Percentiles rank a stretch among this genome's conserved stretches.
These are phyloP conservation scores for Oscheius onirici DNA, from an alignment of 2,888 invertebrate genomes.

Conservation along the genomic window DNA sequence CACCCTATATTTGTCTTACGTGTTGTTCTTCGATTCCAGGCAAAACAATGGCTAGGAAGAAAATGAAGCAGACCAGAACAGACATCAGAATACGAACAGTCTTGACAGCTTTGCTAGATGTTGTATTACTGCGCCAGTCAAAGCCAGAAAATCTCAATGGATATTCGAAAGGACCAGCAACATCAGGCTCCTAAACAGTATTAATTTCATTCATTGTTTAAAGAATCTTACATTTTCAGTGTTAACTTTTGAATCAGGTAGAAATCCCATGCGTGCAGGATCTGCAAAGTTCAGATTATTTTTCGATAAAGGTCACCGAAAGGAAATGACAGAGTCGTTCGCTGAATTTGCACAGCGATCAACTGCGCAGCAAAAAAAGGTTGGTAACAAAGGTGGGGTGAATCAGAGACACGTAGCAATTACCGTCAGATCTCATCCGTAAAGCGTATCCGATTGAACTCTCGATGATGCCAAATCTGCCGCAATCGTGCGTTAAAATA, in stretches of 20 bases:
- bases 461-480: too few species aligned
- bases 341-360: too few species aligned
- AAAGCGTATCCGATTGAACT: too few species aligned
- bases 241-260: neutral
- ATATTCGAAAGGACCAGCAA: slow-evolving; percentile 3
- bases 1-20: neutral
- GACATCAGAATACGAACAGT: neutral
- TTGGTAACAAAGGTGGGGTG: too few species aligned
- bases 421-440: too few species aligned
- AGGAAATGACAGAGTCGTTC: too few species aligned
- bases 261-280: neutral
- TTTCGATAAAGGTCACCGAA: too few species aligned
- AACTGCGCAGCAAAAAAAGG: too few species aligned
- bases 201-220: neutral
- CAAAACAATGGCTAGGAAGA: neutral
- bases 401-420: too few species aligned
- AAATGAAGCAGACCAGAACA: neutral
- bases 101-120: neutral
- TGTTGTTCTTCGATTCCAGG: neutral
- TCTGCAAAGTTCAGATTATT: too few species aligned
- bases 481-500: too few species aligned
- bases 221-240: neutral
- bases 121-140: neutral
- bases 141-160: slow-evolving; percentile 9
- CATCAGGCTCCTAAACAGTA: neutral